Evolutionary conservation across 2,888 invertebrate genomes (phyloP), one percentile per base, ranked within the genome.

Genomic region (Tachina lurida): DNA sequence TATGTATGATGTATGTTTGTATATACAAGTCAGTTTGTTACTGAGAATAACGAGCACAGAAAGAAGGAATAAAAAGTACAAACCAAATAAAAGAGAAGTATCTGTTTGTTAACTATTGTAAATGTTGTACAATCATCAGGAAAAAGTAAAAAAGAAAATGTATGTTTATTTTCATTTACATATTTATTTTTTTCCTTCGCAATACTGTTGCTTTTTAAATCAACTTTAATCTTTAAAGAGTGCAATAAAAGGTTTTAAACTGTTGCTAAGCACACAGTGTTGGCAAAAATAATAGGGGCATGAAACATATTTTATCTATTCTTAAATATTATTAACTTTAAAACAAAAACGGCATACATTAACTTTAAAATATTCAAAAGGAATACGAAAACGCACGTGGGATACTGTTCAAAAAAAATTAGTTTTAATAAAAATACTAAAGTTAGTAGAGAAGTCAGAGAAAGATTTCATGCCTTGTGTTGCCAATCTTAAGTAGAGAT

Each of bases 1-100:
- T 2, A 49, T 49, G 56, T 31, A 15, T 49, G 54, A 15, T 49
- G 54, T 49, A 12, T 74, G 7, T 17, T 39, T 22, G 49, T 13
- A 41, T 68, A 7, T 41, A 52, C 12, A 76, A 83, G 71, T 83
- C 76, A 83, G 71, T 83, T 83, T 83, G 71, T 76, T 71, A 65
- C 17, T 22, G 56, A 58, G 70, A 73, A 73, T 77, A 63, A 2
- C 15, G 47, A 58, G 15, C 43, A 31, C 5, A 31, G 17, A 58
- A 47, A 65, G 19, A 3, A 22, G 60, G n/a, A 47, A 17, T n/a
- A 39, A n/a, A 45, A 43, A 68, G 65, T 19, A 7, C 31, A 31
- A 31, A 7, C 31, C 31, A 47, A 62, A 71, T 43, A 60, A 71
- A 47, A 45, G 8, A 67, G 52, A 68, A 39, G 19, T 60, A 83